Conservation (phyloP, 2,888 invertebrate species). For the Brenthis hecate region DNA sequence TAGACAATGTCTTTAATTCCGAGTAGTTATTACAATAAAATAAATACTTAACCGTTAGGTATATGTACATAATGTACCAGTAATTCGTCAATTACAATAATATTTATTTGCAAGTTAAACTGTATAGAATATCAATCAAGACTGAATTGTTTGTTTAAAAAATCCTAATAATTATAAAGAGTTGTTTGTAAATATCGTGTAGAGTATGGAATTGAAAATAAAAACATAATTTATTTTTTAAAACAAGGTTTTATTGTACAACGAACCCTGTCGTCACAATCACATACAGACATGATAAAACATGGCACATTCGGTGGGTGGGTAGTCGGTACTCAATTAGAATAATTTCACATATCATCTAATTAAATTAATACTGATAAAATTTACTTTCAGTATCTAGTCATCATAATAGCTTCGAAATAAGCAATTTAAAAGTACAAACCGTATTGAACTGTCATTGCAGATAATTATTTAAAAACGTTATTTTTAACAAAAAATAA, state of each 20-base stretch:
- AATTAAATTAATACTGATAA: constrained; percentile 6
- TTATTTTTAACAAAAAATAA: neutral
- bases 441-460: constrained; percentile 5
- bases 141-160: constrained; percentile 75
- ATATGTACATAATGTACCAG: neutral
- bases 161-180: constrained; percentile 59
- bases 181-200: constrained; percentile 65
- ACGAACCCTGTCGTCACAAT: constrained; percentile 30
- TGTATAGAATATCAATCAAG: constrained; percentile 73
- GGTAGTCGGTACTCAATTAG: constrained; percentile 2
- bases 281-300: constrained; percentile 38
- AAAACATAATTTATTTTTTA: constrained; percentile 75
- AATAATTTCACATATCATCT: neutral
- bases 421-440: constrained; percentile 1
- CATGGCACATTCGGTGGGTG: constrained; percentile 44
- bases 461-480: constrained; percentile 6
- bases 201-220: constrained; percentile 70
- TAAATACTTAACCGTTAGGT: no score
- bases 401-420: constrained; percentile 8
- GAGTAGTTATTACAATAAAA: no score
- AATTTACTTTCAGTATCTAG: neutral
- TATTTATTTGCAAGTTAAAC: constrained; percentile 56
- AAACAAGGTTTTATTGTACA: constrained; percentile 41
- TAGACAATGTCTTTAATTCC: no score
- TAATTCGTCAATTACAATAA: constrained; percentile 45